phyloP scores from a whole-genome alignment of 2,888 invertebrate genomes.

The Heliothis peltigera region DNA sequence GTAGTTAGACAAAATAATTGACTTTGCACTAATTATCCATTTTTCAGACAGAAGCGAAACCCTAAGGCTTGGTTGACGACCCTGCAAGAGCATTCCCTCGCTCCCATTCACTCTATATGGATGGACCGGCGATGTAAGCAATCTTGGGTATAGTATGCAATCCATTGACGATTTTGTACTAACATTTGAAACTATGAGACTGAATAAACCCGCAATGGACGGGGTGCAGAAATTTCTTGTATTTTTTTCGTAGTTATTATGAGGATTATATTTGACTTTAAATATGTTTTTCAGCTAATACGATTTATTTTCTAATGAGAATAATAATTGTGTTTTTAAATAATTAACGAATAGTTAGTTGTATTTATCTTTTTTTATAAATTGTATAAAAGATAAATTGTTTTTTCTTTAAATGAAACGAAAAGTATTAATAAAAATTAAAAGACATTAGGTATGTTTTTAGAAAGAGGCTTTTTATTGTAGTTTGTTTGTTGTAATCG shows the following conservation, averaged over 20 bases:
- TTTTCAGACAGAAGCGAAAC: slow-evolving; percentile 79
- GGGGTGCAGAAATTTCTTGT: slow-evolving; percentile 24
- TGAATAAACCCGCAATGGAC: slow-evolving; percentile 15
- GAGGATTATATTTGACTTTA: background rate
- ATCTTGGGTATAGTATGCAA: slow-evolving; percentile 70
- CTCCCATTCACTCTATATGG: slow-evolving; percentile 82
- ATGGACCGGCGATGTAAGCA: slow-evolving; percentile 76
- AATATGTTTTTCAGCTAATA: background rate
- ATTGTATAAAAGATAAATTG: background rate
- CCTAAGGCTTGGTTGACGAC: slow-evolving; percentile 70
- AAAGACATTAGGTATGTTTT: background rate
- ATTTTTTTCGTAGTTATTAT: too few species aligned
- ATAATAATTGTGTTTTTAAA: background rate
- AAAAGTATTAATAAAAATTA: background rate
- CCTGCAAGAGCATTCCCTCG: slow-evolving; percentile 66
- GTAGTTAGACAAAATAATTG: slow-evolving; percentile 74
- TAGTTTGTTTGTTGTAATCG: background rate
- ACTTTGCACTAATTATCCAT: slow-evolving; percentile 62
- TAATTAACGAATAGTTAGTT: background rate
- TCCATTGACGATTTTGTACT: slow-evolving; percentile 59
- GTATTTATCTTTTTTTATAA: background rate
- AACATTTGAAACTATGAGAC: slow-evolving; percentile 36
- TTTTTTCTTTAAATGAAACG: background rate
- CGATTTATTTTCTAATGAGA: background rate
- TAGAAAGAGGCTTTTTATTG: background rate